Evolutionary conservation across 2,797 vertebrate genomes (phyloP).

Genomic region (Emydoidea blandingii): DNA sequence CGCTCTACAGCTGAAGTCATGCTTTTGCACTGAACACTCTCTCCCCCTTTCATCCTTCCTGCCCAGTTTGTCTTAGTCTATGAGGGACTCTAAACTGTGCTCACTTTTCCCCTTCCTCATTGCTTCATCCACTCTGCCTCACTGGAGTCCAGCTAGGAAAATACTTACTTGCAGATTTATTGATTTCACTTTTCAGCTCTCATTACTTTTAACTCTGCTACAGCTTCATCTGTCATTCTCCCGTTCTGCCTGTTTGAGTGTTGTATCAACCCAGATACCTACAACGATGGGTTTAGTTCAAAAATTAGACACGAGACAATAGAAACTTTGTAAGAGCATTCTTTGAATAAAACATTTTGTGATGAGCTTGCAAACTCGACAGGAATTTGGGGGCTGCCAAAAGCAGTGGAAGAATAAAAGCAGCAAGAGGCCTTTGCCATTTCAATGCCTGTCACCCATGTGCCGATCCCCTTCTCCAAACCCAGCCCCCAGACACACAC

Average conservation of each 20-base stretch:
- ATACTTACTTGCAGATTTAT: background rate
- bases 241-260: background rate
- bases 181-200: background rate
- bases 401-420: background rate
- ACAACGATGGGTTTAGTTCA: slow-evolving; percentile 20
- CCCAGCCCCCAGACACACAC: background rate
- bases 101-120: slow-evolving; percentile 20
- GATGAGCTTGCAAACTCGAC: background rate
- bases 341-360: background rate
- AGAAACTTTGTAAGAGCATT: background rate
- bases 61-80: background rate
- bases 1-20: slow-evolving; percentile 62
- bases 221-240: background rate
- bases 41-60: slow-evolving; percentile 65
- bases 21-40: slow-evolving; percentile 59
- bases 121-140: background rate
- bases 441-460: background rate
- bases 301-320: background rate
- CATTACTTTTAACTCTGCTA: background rate
- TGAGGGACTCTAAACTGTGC: background rate
- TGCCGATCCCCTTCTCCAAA: background rate
- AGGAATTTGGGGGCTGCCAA: slow-evolving; percentile 8
- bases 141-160: background rate
- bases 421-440: background rate
- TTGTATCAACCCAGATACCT: slow-evolving; percentile 28